Base-by-base conservation (phyloP, 2,888 invertebrate genomes). In the Coenonympha glycerion region DNA sequence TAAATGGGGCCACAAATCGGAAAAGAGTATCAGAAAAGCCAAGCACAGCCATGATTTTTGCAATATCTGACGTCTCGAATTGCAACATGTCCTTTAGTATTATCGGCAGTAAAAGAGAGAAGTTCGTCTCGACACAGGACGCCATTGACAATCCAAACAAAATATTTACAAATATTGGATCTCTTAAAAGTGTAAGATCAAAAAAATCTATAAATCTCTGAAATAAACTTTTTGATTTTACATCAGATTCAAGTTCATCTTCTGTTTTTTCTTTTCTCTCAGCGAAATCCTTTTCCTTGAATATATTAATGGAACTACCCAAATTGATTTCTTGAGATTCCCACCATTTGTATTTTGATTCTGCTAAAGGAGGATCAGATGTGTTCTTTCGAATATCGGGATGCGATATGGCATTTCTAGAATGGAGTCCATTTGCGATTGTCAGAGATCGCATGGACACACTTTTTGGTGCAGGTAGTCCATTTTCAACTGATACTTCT, bases 101-200 rank as follows among this genome's bases (percentile, higher is more conserved):
- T 40, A 92, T 90, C 2, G 92, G 92, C 3, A 91, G 85, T 40
- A 92, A 64, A 9, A 91, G 67, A 0, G 92, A 90, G 66, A 93
- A 93, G 64, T 92, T 92, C 0, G 91, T 86, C 68, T 93, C 93
- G 0, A 91, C 91, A 62, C 91, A 91, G 5, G 91, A 86, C 1
- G 92, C 92, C 26, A 92, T 69, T 0, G 92, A 91, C 69, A 92
- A 77, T 11, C 92, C 92, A 37, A 92, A 51, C 79, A 92, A 87
- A 55, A 92, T 90, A 61, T 90, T 92, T 1, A 92, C 87, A 65
- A 91, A 93, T 59, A 90, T 82, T 18, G 90, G 90, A 73, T 93
- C 92, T 55, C 78, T 87, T n/a, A 93, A 70, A 34, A 93, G 77
- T 33, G 89, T 89, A 45, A 93, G 73, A 71, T 92, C 92, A 64